Percentiles rank a stretch among this genome's conserved stretches.
These are phyloP conservation scores for Eueides isabella DNA, from an alignment of 1,140 invertebrate species.

Conservation along the genomic window DNA sequence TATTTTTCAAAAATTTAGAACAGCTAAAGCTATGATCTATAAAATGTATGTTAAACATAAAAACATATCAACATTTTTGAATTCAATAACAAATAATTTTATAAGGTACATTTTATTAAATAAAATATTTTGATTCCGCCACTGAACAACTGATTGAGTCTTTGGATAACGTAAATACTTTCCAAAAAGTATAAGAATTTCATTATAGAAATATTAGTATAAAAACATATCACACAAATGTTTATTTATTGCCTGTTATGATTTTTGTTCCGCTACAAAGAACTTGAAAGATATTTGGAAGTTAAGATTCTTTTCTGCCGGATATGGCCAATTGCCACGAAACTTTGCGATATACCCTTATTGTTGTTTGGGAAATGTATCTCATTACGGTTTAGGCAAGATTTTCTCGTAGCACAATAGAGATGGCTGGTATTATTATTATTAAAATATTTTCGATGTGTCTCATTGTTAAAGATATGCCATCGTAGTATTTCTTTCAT, in stretches of 20 bases:
- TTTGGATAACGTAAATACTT: no score
- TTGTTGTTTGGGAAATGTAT: slow-evolving; percentile 12
- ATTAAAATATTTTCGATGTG: background rate
- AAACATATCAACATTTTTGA: no score
- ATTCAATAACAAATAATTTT: no score
- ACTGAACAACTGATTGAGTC: no score
- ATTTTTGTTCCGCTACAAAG: background rate
- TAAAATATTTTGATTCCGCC: no score
- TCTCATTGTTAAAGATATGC: no score
- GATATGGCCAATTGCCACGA: slow-evolving; percentile 22
- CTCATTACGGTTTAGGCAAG: background rate
- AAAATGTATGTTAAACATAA: no score
- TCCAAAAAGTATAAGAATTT: background rate
- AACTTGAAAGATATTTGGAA: slow-evolving; percentile 7
- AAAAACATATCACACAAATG: background rate
- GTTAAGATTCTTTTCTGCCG: slow-evolving; percentile 13
- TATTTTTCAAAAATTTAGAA: no score
- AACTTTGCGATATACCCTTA: slow-evolving; percentile 21
- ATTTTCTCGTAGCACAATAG: background rate
- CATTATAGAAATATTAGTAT: background rate
- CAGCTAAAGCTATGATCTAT: no score
- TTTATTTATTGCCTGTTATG: background rate
- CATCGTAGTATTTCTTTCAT: no score
- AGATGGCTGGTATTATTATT: background rate
- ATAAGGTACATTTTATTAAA: no score